Evolutionary conservation across 2,888 invertebrate species (phyloP).

Genomic region (Eupithecia insigniata): DNA sequence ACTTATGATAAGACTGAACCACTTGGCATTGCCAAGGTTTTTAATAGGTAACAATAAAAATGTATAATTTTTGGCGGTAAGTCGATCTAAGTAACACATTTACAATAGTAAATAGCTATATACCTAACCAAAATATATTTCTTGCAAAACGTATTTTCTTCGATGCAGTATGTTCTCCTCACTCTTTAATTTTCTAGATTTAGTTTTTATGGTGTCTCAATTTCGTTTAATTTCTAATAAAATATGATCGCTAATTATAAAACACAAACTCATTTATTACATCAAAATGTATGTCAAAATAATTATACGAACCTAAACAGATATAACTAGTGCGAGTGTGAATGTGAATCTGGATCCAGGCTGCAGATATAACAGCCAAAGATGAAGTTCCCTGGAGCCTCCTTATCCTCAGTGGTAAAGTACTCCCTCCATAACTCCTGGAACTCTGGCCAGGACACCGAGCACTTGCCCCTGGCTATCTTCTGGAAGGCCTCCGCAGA

Average conservation of each 20-base stretch:
- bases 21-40: neutral
- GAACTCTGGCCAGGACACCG: constrained; percentile 91
- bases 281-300: neutral
- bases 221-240: too few relatives aligned
- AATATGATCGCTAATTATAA: neutral
- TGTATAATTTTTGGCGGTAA: neutral
- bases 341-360: constrained; percentile 48
- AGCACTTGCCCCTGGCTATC: constrained; percentile 86
- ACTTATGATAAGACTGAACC: neutral
- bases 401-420: constrained; percentile 79
- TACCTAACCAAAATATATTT: too few relatives aligned
- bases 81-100: too few relatives aligned
- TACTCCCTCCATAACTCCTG: constrained; percentile 92
- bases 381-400: constrained; percentile 84
- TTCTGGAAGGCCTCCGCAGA: constrained; percentile 90
- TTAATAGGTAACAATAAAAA: neutral
- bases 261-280: neutral
- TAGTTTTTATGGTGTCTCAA: too few relatives aligned
- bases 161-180: too few relatives aligned
- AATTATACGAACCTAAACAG: neutral
- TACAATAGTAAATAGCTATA: too few relatives aligned
- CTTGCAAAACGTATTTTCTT: too few relatives aligned
- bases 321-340: constrained; percentile 41
- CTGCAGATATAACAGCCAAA: constrained; percentile 85
- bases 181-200: too few relatives aligned